Evolutionary conservation across 2,888 invertebrate species (phyloP).

Genomic region (Phaedon cochleariae): DNA sequence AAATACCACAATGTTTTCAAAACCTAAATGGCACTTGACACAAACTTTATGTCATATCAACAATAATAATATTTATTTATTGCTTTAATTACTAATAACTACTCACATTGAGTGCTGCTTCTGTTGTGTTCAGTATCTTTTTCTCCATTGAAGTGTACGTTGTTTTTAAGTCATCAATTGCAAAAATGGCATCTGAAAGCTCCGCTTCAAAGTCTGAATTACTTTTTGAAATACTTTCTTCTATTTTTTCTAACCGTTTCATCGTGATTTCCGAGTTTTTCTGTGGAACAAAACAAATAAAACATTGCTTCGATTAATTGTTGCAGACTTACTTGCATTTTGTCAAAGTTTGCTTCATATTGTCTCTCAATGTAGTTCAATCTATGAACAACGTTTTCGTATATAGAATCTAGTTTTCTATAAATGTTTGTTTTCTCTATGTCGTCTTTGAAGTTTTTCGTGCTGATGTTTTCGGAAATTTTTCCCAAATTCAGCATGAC

Average conservation of each 20-base stretch:
- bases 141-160: constrained; percentile 47
- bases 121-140: constrained; percentile 50
- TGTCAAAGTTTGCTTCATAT: constrained; percentile 55
- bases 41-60: no score
- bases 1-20: no score
- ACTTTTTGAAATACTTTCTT: constrained; percentile 53
- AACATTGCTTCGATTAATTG: neutral
- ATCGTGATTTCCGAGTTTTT: constrained; percentile 51
- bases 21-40: no score
- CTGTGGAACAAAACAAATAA: constrained; percentile 42
- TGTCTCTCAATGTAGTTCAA: constrained; percentile 59
- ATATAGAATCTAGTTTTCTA: constrained; percentile 60
- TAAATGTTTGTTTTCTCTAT: constrained; percentile 57
- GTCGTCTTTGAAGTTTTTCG: constrained; percentile 61
- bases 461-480: constrained; percentile 59
- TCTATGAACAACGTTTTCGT: constrained; percentile 60
- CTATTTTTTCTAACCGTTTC: constrained; percentile 56
- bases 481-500: constrained; percentile 57
- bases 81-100: no score
- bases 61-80: no score
- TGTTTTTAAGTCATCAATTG: constrained; percentile 58
- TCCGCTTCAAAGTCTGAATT: constrained; percentile 58
- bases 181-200: constrained; percentile 54
- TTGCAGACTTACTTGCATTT: constrained; percentile 56
- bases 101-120: constrained; percentile 51